phyloP scores from a whole-genome alignment of 2,888 invertebrate species.

The Hydraecia micacea region DNA sequence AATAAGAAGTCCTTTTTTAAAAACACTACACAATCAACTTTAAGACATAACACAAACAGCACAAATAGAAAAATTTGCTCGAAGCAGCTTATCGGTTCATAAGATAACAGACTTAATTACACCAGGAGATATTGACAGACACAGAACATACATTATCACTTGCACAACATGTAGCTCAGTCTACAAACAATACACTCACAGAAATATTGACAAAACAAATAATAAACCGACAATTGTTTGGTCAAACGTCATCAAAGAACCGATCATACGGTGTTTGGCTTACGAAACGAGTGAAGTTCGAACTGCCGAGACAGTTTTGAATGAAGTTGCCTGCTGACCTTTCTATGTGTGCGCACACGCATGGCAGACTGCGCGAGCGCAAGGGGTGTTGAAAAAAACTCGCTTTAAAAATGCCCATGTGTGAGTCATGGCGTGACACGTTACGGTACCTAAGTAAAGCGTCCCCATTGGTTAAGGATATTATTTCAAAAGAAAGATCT shows the following conservation, averaged over 20 bases:
- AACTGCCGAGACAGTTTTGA: slow-evolving; percentile 76
- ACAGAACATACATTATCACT: slow-evolving; percentile 68
- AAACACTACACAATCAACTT: slow-evolving; percentile 46
- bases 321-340: slow-evolving; percentile 84
- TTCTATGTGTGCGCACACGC: slow-evolving; percentile 72
- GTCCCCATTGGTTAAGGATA: slow-evolving; percentile 40
- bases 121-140: slow-evolving; percentile 38
- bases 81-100: slow-evolving; percentile 38
- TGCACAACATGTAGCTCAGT: slow-evolving; percentile 63
- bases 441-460: slow-evolving; percentile 23
- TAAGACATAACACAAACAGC: slow-evolving; percentile 45
- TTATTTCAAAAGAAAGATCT: slow-evolving; percentile 19
- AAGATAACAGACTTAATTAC: slow-evolving; percentile 35
- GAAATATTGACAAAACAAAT: slow-evolving; percentile 86
- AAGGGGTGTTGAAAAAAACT: slow-evolving; percentile 75
- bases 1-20: slow-evolving; percentile 17
- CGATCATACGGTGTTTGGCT: slow-evolving; percentile 81
- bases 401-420: slow-evolving; percentile 64
- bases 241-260: slow-evolving; percentile 83
- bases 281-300: slow-evolving; percentile 83
- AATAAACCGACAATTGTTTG: slow-evolving; percentile 80
- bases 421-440: slow-evolving; percentile 65
- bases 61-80: slow-evolving; percentile 55
- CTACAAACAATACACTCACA: slow-evolving; percentile 71
- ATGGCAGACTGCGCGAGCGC: slow-evolving; percentile 63